Percentiles rank a stretch among this genome's conserved stretches.
Evolutionary conservation across 2,888 invertebrate genomes (phyloP).

Genomic region (Dendrolimus pini): DNA sequence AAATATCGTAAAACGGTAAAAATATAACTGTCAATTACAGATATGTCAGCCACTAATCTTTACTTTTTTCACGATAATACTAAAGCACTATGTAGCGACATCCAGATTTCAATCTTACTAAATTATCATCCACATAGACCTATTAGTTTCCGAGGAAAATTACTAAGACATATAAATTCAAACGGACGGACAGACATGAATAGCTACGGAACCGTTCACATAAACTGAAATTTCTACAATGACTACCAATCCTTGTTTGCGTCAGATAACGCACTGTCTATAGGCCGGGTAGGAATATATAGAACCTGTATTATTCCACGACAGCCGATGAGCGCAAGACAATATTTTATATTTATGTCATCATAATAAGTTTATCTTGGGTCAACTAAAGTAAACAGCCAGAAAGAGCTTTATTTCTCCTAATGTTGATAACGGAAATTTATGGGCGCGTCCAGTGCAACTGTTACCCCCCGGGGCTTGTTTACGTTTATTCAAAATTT

Average conservation of each 20-base stretch:
- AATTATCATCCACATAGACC: too few relatives aligned
- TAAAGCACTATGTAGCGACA: too few relatives aligned
- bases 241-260: background rate
- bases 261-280: background rate
- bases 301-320: slow-evolving; percentile 63
- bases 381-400: slow-evolving; percentile 58
- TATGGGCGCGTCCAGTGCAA: slow-evolving; percentile 12
- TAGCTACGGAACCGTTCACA: background rate
- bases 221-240: background rate
- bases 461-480: background rate
- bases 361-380: slow-evolving; percentile 62
- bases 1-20: too few relatives aligned
- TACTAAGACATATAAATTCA: too few relatives aligned
- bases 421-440: slow-evolving; percentile 39
- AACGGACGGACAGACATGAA: too few relatives aligned
- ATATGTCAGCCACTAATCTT: too few relatives aligned
- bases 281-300: slow-evolving; percentile 15
- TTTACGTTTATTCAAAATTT: too few relatives aligned
- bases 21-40: too few relatives aligned
- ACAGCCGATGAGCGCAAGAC: slow-evolving; percentile 10
- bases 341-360: slow-evolving; percentile 50
- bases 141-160: too few relatives aligned
- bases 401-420: slow-evolving; percentile 35
- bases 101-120: too few relatives aligned
- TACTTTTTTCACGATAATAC: too few relatives aligned